phyloP scores from a whole-genome alignment of 2,113 vertebrate species.

The Osmerus mordax region DNA sequence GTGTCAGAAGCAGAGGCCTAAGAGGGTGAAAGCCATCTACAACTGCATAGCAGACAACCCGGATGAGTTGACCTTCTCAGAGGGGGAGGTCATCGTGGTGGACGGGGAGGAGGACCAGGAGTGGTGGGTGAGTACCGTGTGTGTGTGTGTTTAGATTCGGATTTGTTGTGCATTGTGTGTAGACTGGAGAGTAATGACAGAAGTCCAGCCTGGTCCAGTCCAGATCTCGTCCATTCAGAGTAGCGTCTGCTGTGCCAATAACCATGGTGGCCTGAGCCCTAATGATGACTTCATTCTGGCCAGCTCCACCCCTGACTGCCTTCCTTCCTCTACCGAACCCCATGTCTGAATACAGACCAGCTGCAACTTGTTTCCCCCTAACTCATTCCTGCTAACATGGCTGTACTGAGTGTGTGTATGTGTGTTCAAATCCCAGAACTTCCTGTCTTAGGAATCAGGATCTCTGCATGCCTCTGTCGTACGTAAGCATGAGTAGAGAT shows the following conservation, averaged over 20 bases:
- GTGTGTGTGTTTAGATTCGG: neutral
- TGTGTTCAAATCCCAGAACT: slow-evolving; percentile 19
- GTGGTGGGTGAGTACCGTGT: slow-evolving; percentile 93
- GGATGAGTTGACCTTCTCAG: slow-evolving; percentile 93
- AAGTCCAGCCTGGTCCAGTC: neutral
- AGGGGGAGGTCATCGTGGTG: slow-evolving; percentile 95
- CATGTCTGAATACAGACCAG: slow-evolving; percentile 55
- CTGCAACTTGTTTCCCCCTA: slow-evolving; percentile 59
- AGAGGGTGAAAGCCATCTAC: slow-evolving; percentile 95
- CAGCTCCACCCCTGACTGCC: slow-evolving; percentile 43
- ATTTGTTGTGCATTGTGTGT: neutral
- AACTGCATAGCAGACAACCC: slow-evolving; percentile 96
- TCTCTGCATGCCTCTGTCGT: slow-evolving; percentile 1
- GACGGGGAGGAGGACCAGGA: slow-evolving; percentile 98
- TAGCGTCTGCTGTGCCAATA: slow-evolving; percentile 21
- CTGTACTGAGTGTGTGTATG: slow-evolving; percentile 50
- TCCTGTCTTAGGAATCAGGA: neutral
- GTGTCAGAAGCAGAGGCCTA: slow-evolving; percentile 86
- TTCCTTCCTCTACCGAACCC: slow-evolving; percentile 55
- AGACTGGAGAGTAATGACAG: neutral
- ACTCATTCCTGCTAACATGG: slow-evolving; percentile 50
- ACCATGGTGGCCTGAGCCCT: slow-evolving; percentile 45
- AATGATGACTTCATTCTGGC: slow-evolving; percentile 59
- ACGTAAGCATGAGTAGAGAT: slow-evolving; percentile 2
- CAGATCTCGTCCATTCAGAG: neutral